Conservation (phyloP, 1,140 invertebrate species). For the Bombus difficillimus region DNA sequence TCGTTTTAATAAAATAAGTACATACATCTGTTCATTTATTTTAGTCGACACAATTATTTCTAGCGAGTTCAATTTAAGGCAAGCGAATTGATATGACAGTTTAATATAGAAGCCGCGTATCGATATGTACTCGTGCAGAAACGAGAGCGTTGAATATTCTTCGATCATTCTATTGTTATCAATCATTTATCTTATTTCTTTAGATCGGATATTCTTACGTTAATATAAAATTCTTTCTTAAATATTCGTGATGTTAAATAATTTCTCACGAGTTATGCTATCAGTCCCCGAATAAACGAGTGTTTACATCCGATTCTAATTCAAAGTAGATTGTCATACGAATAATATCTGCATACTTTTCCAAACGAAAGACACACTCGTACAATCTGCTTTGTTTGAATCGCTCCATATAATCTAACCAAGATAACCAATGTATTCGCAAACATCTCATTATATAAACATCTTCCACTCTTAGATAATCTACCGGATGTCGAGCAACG, state of each 20-base stretch:
- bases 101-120: not conserved
- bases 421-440: not conserved
- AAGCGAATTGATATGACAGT: not conserved
- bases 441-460: constrained; percentile 11
- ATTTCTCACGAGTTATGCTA: not conserved
- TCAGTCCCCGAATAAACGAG: not conserved
- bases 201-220: too few species aligned
- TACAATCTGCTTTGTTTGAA: not conserved
- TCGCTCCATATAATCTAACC: not conserved
- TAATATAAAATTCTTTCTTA: too few species aligned
- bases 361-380: not conserved
- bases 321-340: not conserved
- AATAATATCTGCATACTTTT: not conserved
- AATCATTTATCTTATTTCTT: too few species aligned
- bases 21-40: not conserved
- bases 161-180: too few species aligned
- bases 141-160: too few species aligned
- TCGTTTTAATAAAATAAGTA: not conserved
- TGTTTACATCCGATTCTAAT: too few species aligned
- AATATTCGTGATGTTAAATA: too few species aligned
- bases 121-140: too few species aligned
- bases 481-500: not conserved
- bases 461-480: too few species aligned
- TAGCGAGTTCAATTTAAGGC: not conserved
- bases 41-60: not conserved